Evolutionary conservation across 2,888 invertebrate species (phyloP), one percentile per base, ranked within the genome.

Genomic region (Phania funesta): DNA sequence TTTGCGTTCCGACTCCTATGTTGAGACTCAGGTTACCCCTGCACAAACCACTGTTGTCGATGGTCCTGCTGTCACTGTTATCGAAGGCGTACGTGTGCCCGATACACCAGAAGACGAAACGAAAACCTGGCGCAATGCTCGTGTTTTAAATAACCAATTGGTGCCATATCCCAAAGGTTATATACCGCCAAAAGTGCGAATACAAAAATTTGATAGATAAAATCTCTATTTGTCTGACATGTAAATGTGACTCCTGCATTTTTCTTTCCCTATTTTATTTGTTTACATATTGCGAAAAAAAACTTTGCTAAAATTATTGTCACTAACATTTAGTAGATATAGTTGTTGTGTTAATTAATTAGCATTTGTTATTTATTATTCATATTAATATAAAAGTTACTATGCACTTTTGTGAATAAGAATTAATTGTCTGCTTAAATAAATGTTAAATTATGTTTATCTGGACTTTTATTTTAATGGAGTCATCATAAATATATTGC

Each of bases 91-190:
- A 0, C 93, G 97, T 76, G 94, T 96, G 46, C 97, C 97, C 0
- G 97, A 97, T 87, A 95, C 96, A 85, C 95, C 95, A 73, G 94
- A 94, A 60, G 96, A 96, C 87, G 94, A 94, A 84, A 90, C 88
- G 38, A 95, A 95, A 88, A 95, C 94, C 0, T 97, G 97, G 97
- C 93, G 97, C 70, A 97, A 97, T 90, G 97, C 97, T 0, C 92
- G 97, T 83, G 96, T 97, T 13, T 95, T 97, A 54, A 96, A 97
- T 87, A 96, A 96, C 70, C 94, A 96, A 89, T 90, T 97, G 62
- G 92, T 95, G 54, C 95, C 95, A 18, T 95, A 95, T 86, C 95
- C 95, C 58, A 93, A 94, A 86, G 94, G 93, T 6, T 94, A 94
- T 84, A 93, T 93, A 80, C 94, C 94, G 60, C 93, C 94, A 1